Evolutionary conservation across 2,113 vertebrate species (phyloP).

Genomic region (Myodes glareolus): DNA sequence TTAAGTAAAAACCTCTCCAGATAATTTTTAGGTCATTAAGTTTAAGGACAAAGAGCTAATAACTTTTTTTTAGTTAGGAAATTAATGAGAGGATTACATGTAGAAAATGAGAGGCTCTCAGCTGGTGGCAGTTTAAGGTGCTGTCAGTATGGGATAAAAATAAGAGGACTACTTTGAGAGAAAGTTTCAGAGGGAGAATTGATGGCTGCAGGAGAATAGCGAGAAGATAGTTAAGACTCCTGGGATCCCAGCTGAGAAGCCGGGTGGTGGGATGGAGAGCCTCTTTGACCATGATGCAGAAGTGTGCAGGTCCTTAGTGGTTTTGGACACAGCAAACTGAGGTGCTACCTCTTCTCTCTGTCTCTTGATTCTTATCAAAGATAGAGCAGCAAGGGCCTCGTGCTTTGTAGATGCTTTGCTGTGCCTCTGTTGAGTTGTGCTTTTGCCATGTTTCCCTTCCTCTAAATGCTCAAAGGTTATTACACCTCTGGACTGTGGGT

Average conservation of each 20-base stretch:
- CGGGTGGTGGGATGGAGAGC: neutral
- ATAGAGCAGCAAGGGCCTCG: constrained; percentile 23
- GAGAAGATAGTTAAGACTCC: neutral
- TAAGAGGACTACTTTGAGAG: neutral
- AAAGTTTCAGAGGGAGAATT: constrained; percentile 13
- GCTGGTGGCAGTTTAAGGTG: constrained; percentile 19
- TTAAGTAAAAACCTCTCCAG: neutral
- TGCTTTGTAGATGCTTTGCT: neutral
- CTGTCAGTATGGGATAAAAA: neutral
- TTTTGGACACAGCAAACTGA: neutral
- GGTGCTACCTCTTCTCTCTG: constrained; percentile 24
- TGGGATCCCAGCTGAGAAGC: neutral
- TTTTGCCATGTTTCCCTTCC: neutral
- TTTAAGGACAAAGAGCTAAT: constrained; percentile 13
- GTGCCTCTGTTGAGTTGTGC: neutral
- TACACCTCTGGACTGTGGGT: neutral
- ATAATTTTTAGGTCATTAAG: neutral
- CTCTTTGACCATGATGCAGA: neutral
- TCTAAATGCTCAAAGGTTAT: neutral
- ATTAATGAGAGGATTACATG: constrained; percentile 12
- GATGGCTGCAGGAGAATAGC: neutral
- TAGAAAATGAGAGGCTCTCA: neutral
- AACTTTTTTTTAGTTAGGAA: neutral
- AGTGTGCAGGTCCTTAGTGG: neutral
- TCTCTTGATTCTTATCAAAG: constrained; percentile 22